Percentiles rank a stretch among this genome's conserved stretches.
Conservation (phyloP, 2,113 vertebrate genomes). For the Phyllopteryx taeniolatus region DNA sequence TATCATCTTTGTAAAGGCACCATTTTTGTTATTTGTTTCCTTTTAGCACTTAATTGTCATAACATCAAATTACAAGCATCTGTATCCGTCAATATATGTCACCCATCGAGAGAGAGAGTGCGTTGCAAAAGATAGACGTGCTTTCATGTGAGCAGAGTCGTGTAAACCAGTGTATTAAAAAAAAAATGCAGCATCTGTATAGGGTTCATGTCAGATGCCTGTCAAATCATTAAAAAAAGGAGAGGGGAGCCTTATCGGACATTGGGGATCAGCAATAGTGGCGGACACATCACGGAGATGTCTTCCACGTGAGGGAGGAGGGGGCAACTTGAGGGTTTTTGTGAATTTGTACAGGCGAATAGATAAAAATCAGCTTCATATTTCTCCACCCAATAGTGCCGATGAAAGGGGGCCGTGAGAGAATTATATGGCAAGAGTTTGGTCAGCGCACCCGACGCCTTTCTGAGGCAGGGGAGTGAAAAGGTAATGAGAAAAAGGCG, state of each 20-base stretch:
- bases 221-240: conserved; percentile 78
- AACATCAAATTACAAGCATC: neutral
- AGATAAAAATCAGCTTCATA: conserved; percentile 75
- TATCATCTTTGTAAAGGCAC: neutral
- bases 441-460: conserved; percentile 68
- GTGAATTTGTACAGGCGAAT: conserved; percentile 78
- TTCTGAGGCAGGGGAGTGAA: conserved; percentile 63
- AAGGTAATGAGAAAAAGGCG: conserved; percentile 73
- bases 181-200: conserved; percentile 68
- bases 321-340: conserved; percentile 73
- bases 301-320: conserved; percentile 60
- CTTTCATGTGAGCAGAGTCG: conserved; percentile 70
- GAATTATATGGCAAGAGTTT: conserved; percentile 76
- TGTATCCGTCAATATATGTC: conserved; percentile 58
- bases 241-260: conserved; percentile 79
- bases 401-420: conserved; percentile 72
- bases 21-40: neutral
- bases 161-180: conserved; percentile 76
- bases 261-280: conserved; percentile 76
- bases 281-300: conserved; percentile 67
- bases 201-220: conserved; percentile 79
- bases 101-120: conserved; percentile 52
- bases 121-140: conserved; percentile 64
- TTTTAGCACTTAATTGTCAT: neutral
- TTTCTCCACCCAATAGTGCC: conserved; percentile 71